Evolutionary conservation across 1,140 invertebrate species (phyloP).

Genomic region (Aethina tumida): DNA sequence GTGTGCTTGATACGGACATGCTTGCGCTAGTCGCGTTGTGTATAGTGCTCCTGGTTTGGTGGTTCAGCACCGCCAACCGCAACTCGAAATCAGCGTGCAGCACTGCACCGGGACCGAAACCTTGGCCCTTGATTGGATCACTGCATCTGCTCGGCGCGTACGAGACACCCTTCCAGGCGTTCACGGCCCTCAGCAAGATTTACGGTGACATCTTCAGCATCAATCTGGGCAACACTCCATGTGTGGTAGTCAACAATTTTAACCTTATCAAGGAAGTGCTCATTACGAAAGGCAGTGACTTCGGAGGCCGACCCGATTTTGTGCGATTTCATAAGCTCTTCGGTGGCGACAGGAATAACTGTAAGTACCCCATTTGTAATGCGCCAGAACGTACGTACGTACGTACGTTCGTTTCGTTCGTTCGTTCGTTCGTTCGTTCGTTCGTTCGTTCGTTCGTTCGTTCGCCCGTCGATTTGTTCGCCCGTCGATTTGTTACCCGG

Average conservation of each 20-base stretch:
- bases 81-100: constrained; percentile 18
- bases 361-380: constrained; percentile 49
- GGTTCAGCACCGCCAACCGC: constrained; percentile 20
- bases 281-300: constrained; percentile 66
- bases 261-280: constrained; percentile 67
- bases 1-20: constrained; percentile 26
- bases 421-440: no score
- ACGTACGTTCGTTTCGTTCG: no score
- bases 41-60: constrained; percentile 27
- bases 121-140: constrained; percentile 62
- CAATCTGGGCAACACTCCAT: constrained; percentile 56
- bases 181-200: constrained; percentile 53
- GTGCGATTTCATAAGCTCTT: constrained; percentile 63
- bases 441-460: no score
- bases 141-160: constrained; percentile 54
- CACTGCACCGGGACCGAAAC: constrained; percentile 48
- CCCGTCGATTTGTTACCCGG: constrained; percentile 11
- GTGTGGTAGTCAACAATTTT: constrained; percentile 68
- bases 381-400: no score
- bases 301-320: constrained; percentile 74
- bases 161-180: constrained; percentile 60
- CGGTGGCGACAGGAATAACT: constrained; percentile 64
- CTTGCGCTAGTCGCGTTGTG: constrained; percentile 26
- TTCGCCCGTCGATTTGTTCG: no score
- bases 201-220: constrained; percentile 71